A percentile compares a stretch with the other conserved stretches of the same genome.
phyloP scores from a whole-genome alignment of 2,888 invertebrate species.

The Chouioia cunea region DNA sequence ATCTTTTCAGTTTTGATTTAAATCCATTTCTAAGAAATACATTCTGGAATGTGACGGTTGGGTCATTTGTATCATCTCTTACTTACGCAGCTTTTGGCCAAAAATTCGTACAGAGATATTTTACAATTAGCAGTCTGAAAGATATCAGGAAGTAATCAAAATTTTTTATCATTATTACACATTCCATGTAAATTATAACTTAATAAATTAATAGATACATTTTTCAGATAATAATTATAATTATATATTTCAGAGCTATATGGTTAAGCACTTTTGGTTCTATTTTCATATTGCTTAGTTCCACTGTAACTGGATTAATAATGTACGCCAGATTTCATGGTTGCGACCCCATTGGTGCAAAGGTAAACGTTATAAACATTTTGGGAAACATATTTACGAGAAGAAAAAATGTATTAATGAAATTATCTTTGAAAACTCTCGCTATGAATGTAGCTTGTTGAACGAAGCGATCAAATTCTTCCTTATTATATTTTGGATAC shows the following conservation, averaged over 20 bases:
- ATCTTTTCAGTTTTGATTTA: slow-evolving; percentile 72
- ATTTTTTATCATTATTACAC: background rate
- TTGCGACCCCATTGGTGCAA: slow-evolving; percentile 75
- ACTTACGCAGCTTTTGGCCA: slow-evolving; percentile 73
- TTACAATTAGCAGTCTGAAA: slow-evolving; percentile 73
- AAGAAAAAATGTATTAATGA: background rate
- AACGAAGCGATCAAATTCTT: slow-evolving; percentile 72
- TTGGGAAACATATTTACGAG: no score
- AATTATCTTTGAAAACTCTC: background rate
- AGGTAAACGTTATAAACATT: slow-evolving; percentile 60
- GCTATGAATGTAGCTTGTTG: slow-evolving; percentile 55
- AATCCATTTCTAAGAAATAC: slow-evolving; percentile 74
- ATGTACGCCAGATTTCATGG: slow-evolving; percentile 76
- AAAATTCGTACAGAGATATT: slow-evolving; percentile 73
- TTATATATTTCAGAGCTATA: slow-evolving; percentile 58
- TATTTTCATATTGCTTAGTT: slow-evolving; percentile 72
- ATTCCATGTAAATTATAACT: background rate
- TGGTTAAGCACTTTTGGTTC: slow-evolving; percentile 69
- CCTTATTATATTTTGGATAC: slow-evolving; percentile 81
- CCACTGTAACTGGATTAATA: slow-evolving; percentile 73
- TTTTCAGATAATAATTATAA: background rate
- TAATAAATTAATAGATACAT: background rate
- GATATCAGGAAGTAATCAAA: slow-evolving; percentile 70
- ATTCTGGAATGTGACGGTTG: slow-evolving; percentile 74
- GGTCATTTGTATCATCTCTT: slow-evolving; percentile 73